phyloP scores from a whole-genome alignment of 2,113 vertebrate species.

The Leiothrix lutea region DNA sequence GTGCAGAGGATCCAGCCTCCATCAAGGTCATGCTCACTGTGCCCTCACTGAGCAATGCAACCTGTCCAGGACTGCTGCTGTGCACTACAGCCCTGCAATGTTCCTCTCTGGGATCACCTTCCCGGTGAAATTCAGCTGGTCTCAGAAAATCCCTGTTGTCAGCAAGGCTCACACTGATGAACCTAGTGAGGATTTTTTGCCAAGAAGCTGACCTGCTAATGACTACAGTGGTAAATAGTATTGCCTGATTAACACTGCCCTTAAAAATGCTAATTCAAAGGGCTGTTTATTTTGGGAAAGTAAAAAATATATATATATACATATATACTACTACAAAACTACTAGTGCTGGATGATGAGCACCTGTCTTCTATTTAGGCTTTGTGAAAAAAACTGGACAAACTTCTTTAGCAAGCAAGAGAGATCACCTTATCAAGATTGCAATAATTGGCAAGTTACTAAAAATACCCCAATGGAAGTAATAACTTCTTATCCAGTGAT shows the following conservation, averaged over 20 bases:
- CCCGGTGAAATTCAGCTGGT: neutral
- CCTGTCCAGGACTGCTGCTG: rapidly evolving
- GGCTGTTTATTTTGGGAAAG: neutral
- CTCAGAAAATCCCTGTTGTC: neutral
- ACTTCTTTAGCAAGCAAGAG: neutral
- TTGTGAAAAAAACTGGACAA: neutral
- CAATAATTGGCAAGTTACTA: neutral
- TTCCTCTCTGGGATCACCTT: neutral
- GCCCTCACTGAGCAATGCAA: rapidly evolving
- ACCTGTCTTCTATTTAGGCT: neutral
- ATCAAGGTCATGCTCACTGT: neutral
- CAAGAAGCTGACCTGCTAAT: neutral
- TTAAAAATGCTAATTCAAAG: neutral
- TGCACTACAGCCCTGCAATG: rapidly evolving
- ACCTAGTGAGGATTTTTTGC: neutral
- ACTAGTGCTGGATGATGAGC: neutral
- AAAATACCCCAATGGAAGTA: neutral
- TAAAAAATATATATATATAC: neutral
- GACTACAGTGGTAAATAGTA: neutral
- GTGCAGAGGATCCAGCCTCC: neutral
- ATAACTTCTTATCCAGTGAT: neutral
- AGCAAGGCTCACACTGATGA: neutral
- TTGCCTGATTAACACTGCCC: neutral
- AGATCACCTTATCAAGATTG: neutral
- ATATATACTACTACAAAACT: neutral